phyloP scores from a whole-genome alignment of 2,888 invertebrate species.

The Tholera decimalis region DNA sequence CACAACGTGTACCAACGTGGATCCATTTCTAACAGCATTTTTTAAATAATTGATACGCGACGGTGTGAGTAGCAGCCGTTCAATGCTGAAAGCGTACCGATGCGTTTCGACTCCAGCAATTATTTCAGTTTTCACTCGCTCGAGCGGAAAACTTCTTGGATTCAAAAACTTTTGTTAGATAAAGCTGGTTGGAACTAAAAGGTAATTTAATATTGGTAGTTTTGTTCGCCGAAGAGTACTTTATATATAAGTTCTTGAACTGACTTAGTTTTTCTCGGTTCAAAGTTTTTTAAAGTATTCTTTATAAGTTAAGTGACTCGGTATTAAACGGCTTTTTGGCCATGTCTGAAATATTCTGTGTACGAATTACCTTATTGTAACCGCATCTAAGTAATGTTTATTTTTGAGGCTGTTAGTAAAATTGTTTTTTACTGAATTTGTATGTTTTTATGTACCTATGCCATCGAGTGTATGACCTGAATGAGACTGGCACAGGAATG shows the following conservation, averaged over 20 bases:
- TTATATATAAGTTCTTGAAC: constrained; percentile 3
- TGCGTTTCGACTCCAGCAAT: constrained; percentile 78
- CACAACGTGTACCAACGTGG: background rate
- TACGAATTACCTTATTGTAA: background rate
- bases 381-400: too few relatives aligned
- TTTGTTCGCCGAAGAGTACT: constrained; percentile 24
- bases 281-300: constrained; percentile 1
- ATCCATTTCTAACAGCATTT: background rate
- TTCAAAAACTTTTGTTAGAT: constrained; percentile 69
- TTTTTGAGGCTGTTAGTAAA: too few relatives aligned
- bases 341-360: background rate
- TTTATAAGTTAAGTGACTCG: background rate
- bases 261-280: background rate
- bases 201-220: constrained; percentile 54
- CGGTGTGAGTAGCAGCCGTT: constrained; percentile 64
- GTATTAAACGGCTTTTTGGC: background rate
- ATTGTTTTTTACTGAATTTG: too few relatives aligned
- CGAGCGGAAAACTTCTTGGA: constrained; percentile 77
- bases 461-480: too few relatives aligned
- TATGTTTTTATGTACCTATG: too few relatives aligned
- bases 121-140: constrained; percentile 81
- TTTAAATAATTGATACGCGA: constrained; percentile 19
- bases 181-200: constrained; percentile 51
- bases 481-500: too few relatives aligned
- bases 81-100: constrained; percentile 71